Conservation (phyloP, 2,113 vertebrate species). For the Microcebus lehilahytsara region DNA sequence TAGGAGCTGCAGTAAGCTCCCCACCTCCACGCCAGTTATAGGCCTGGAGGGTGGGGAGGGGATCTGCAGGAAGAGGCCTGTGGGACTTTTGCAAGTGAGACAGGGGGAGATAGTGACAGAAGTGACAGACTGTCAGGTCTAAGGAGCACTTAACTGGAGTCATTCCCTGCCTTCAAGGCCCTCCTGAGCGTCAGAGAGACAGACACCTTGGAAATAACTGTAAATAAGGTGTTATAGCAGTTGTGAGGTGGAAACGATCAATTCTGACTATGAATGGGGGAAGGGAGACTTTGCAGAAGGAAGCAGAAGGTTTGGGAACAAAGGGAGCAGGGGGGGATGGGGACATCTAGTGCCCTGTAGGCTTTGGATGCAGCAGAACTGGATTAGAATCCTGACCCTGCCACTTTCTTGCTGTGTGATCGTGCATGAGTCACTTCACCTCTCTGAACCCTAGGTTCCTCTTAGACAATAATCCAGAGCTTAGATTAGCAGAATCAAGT, state of each 20-base stretch:
- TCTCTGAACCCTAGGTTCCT: slow-evolving; percentile 10
- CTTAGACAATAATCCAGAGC: background rate
- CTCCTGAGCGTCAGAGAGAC: background rate
- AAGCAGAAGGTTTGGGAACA: background rate
- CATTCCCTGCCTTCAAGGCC: background rate
- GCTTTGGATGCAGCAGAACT: slow-evolving; percentile 22
- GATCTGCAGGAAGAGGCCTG: background rate
- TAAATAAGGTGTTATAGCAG: slow-evolving; percentile 10
- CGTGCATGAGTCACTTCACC: slow-evolving; percentile 10
- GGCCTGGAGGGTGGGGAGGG: background rate
- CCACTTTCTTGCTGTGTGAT: slow-evolving; percentile 50
- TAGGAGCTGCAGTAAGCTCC: background rate
- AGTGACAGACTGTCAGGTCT: background rate
- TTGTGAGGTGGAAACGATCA: slow-evolving; percentile 24
- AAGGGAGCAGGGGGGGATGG: background rate
- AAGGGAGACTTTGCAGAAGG: background rate
- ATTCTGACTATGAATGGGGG: background rate
- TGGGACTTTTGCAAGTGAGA: background rate
- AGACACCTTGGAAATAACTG: slow-evolving; percentile 32
- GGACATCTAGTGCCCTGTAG: background rate
- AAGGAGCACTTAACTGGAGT: background rate
- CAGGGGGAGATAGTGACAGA: background rate
- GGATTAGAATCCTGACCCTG: slow-evolving; percentile 26
- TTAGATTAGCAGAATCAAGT: background rate
- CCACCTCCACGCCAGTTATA: background rate